Evolutionary conservation across 2,888 invertebrate genomes (phyloP).

Genomic region (Herminia tarsipennalis): DNA sequence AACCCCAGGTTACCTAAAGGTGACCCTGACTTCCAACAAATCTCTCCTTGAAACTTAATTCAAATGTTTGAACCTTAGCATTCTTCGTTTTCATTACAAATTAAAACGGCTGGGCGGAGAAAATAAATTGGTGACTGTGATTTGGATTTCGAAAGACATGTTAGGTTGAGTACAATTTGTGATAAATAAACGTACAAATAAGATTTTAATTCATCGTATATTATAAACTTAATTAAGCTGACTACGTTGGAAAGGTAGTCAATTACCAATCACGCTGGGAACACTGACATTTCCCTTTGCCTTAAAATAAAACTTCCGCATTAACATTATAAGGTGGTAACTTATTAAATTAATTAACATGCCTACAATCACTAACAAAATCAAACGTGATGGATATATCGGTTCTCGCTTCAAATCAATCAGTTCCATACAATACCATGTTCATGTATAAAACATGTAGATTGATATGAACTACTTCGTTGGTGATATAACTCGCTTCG

Average conservation of each 20-base stretch:
- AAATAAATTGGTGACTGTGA: constrained; percentile 25
- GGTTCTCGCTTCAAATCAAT: constrained; percentile 16
- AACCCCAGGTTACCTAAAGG: constrained; percentile 22
- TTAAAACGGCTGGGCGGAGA: constrained; percentile 18
- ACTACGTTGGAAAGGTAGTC: no score
- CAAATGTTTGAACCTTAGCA: constrained; percentile 22
- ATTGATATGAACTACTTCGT: constrained; percentile 13
- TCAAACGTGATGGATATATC: constrained; percentile 12
- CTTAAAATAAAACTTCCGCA: not conserved
- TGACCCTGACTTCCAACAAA: constrained; percentile 25
- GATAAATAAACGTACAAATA: no score
- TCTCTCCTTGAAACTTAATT: constrained; percentile 22
- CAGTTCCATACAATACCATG: constrained; percentile 10
- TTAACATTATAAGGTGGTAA: no score
- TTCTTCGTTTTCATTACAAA: constrained; percentile 36
- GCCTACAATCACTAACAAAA: not conserved
- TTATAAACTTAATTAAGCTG: no score
- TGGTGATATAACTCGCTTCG: constrained; percentile 7
- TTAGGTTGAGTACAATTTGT: no score
- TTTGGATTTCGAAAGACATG: constrained; percentile 8
- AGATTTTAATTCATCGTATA: no score
- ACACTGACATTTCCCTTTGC: no score
- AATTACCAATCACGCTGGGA: no score
- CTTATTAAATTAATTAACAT: no score
- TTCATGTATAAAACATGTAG: constrained; percentile 20